Evolutionary conservation across 2,888 invertebrate genomes (phyloP).

Genomic region (Perizoma affinitatum): DNA sequence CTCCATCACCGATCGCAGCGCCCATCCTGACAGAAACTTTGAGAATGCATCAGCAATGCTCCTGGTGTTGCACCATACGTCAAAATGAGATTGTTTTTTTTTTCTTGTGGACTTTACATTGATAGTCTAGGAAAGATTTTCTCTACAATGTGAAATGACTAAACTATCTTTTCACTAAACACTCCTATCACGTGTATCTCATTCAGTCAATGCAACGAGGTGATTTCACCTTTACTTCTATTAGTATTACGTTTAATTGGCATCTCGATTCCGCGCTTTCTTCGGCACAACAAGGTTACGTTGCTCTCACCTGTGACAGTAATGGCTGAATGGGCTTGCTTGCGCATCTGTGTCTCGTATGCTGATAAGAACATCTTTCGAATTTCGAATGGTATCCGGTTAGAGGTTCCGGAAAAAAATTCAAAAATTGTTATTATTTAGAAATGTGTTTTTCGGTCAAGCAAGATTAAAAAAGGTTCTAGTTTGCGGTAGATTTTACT

Average conservation of each 20-base stretch:
- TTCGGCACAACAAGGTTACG: constrained; percentile 62
- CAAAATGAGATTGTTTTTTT: too few species aligned
- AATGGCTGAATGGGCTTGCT: constrained; percentile 41
- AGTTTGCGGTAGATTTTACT: too few species aligned
- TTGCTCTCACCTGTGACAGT: constrained; percentile 59
- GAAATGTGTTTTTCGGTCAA: neutral
- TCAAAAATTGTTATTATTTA: neutral
- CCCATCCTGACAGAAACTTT: too few species aligned
- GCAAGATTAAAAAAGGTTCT: neutral
- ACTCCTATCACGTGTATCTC: constrained; percentile 15
- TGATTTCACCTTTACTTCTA: constrained; percentile 60
- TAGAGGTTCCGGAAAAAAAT: constrained; percentile 4
- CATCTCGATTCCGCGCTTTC: constrained; percentile 73
- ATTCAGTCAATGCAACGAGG: constrained; percentile 33
- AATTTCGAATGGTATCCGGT: constrained; percentile 38
- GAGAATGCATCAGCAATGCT: too few species aligned
- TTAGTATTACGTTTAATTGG: constrained; percentile 65
- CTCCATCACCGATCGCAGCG: too few species aligned
- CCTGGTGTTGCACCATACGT: too few species aligned
- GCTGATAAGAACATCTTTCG: constrained; percentile 25
- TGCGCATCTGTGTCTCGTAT: constrained; percentile 21
- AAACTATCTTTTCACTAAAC: constrained; percentile 14
- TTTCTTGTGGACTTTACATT: too few species aligned
- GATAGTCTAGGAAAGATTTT: too few species aligned
- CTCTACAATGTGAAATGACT: constrained; percentile 14